Base-by-base conservation (phyloP, 2,113 vertebrate genomes). In the Budorcas taxicolor region DNA sequence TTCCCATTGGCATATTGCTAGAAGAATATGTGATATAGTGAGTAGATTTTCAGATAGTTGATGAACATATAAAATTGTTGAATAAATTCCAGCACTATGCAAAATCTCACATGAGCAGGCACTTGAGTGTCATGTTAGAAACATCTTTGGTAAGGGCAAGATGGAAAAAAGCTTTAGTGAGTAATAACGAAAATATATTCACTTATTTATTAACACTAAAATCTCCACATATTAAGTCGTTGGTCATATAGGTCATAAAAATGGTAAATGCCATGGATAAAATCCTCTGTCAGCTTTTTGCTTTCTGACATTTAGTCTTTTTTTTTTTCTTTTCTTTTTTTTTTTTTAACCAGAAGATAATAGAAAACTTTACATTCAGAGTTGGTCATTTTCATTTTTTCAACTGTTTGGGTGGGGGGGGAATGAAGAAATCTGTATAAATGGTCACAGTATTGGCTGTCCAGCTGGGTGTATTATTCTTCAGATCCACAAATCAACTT, bases 101-200 rank as follows among this genome's bases (percentile, higher is more conserved):
- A 95, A 97, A 98, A 97, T 93, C 87, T 92, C 94, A 98, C 60
- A 89, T 89, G 88, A 97, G 86, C 67, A 99, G 98, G 99, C 98
- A 99, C 98, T 99, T 99, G 90, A 83, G 97, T 98, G 98, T 98
- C 93, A 98, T 97, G 93, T 95, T 98, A 98, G 96, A 98, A 99
- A 99, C 87, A 94, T 98, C 97, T 99, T 99, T 99, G 98, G 98
- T 99, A 98, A 98, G 96, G 90, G 95, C 78, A 84, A 94, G 87
- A 97, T 43, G 53, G 91, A 92, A 83, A 76, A 52, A 29, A 21
- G 58, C 74, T 98, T 94, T 50, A 67, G 96, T 97, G 97, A 95
- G 76, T 97, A 85, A 91, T 97, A 5, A 1, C 67, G 64, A 97
- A 96, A 95, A 76, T 93, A 76, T 62, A 93, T 87, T 97, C 8